These are phyloP conservation scores for Lycophotia porphyrea DNA, from an alignment of 2,888 invertebrate species.

Conservation along the genomic window DNA sequence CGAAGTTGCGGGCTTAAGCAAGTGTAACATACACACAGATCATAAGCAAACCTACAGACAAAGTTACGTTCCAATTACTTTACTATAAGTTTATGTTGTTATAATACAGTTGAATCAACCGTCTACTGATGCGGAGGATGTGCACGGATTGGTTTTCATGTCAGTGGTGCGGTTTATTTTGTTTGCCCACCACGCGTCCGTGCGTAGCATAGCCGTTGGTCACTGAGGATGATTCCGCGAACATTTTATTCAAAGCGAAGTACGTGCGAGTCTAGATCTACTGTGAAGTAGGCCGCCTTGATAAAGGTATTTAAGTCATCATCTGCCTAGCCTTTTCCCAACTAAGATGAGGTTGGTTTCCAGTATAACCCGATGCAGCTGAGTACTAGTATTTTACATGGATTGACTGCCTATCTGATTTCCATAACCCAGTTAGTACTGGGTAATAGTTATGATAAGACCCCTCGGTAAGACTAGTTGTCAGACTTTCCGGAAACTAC, in stretches of 20 bases:
- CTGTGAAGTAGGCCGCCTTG: not conserved
- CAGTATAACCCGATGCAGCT: no score
- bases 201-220: not conserved
- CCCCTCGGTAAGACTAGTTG: no score
- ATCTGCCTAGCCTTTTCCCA: no score
- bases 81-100: not conserved
- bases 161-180: not conserved
- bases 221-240: not conserved
- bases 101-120: not conserved
- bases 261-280: not conserved
- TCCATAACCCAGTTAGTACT: no score
- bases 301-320: not conserved
- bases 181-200: not conserved
- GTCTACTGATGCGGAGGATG: not conserved
- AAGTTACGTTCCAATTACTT: not conserved
- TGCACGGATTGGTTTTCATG: not conserved
- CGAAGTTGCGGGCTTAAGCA: no score
- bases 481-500: no score
- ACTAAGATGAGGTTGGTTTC: no score
- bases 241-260: conserved; percentile 1
- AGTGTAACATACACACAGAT: not conserved
- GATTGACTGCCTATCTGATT: no score
- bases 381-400: no score
- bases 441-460: no score
- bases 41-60: not conserved